Conservation (phyloP, 1,140 invertebrate species). For the Drosophila nikananu region DNA sequence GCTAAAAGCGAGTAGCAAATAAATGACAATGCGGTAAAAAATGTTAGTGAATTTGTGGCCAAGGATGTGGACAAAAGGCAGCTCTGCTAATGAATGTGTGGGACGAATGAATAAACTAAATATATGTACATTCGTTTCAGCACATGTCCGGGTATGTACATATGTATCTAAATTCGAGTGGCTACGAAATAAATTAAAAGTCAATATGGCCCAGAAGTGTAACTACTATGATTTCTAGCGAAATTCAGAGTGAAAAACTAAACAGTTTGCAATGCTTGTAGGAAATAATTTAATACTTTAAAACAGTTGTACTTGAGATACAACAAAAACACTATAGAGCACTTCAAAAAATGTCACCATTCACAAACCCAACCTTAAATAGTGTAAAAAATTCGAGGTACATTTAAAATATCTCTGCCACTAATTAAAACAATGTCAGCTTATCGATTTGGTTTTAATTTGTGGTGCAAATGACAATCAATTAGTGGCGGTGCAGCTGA, state of each 20-base stretch:
- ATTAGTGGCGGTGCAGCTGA: slow-evolving; percentile 5
- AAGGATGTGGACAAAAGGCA: slow-evolving; percentile 38
- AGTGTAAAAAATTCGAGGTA: background rate
- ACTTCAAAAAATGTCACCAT: background rate
- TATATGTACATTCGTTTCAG: background rate
- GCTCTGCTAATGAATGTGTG: slow-evolving; percentile 31
- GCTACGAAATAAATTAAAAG: slow-evolving; percentile 12
- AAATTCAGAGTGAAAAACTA: background rate
- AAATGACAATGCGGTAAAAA: slow-evolving; percentile 59
- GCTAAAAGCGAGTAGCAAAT: slow-evolving; percentile 34
- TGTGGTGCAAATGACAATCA: slow-evolving; percentile 29
- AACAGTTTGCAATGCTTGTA: background rate
- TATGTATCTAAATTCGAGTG: background rate
- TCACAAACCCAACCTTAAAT: background rate
- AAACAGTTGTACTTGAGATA: too few species aligned
- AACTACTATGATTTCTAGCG: background rate
- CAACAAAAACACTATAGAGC: too few species aligned
- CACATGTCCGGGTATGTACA: background rate
- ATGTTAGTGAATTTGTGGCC: slow-evolving; percentile 37
- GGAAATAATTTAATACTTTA: background rate
- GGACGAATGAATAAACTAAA: slow-evolving; percentile 17
- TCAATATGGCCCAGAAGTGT: background rate
- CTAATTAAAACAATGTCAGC: background rate
- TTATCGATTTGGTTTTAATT: slow-evolving; percentile 16
- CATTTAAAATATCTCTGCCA: background rate